A percentile compares a stretch with the other conserved stretches of the same genome.
phyloP scores from a whole-genome alignment of 92 coral and sea anemone species.

The Zoanthus solanderi region DNA sequence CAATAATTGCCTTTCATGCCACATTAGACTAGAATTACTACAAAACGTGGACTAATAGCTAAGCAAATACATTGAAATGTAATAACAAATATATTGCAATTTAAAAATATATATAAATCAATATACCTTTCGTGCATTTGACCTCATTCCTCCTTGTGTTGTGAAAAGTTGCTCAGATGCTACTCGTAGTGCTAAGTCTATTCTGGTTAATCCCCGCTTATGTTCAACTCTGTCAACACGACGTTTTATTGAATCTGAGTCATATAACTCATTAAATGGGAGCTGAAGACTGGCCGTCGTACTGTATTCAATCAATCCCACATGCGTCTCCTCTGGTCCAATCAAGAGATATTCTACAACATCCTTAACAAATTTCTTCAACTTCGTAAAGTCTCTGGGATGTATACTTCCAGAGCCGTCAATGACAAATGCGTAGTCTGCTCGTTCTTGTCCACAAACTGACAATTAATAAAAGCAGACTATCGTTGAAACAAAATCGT shows the following conservation, averaged over 20 bases:
- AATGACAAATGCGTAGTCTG: conserved; percentile 83
- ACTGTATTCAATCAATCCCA: conserved; percentile 82
- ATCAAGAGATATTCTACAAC: conserved; percentile 71
- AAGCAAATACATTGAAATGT: neutral
- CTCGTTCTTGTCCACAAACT: conserved; percentile 88
- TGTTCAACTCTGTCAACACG: conserved; percentile 55
- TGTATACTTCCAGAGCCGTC: conserved; percentile 87
- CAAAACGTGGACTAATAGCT: too few relatives aligned
- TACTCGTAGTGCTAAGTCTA: conserved; percentile 75
- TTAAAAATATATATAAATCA: too few relatives aligned
- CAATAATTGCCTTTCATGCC: too few relatives aligned
- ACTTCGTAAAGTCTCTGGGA: conserved; percentile 11
- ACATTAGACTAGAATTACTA: too few relatives aligned
- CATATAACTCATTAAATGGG: conserved; percentile 55
- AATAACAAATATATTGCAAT: too few relatives aligned
- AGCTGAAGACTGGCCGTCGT: conserved; percentile 57
- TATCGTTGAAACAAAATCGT: neutral
- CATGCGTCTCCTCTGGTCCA: conserved; percentile 68
- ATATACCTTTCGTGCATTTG: conserved; percentile 73
- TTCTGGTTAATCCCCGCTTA: conserved; percentile 73
- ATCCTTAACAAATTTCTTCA: conserved; percentile 67
- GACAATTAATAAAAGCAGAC: neutral
- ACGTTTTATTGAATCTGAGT: conserved; percentile 57
- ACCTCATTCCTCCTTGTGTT: conserved; percentile 75
- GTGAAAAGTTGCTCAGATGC: conserved; percentile 73